Evolutionary conservation across 1,140 invertebrate genomes (phyloP).

Genomic region (Euglossa dilemma): DNA sequence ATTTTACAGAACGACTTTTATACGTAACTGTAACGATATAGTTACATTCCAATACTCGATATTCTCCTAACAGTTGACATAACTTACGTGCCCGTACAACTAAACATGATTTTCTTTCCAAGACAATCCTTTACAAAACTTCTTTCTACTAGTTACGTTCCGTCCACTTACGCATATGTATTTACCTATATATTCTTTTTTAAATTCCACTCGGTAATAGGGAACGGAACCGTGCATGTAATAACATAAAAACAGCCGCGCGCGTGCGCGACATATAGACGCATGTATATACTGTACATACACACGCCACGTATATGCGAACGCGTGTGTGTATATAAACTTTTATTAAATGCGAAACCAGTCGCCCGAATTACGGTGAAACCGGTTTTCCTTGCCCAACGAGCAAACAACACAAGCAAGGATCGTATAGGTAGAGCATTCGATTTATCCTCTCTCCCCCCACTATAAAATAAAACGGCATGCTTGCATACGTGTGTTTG

Average conservation of each 20-base stretch:
- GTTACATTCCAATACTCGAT: background rate
- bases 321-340: slow-evolving; percentile 11
- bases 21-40: too few species aligned
- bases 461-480: background rate
- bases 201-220: slow-evolving; percentile 32
- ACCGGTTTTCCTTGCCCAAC: slow-evolving; percentile 69
- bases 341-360: slow-evolving; percentile 78
- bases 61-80: too few species aligned
- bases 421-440: slow-evolving; percentile 17
- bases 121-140: too few species aligned
- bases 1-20: background rate
- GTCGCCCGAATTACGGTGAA: slow-evolving; percentile 68
- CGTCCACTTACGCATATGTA: too few species aligned
- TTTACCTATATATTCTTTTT: background rate
- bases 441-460: slow-evolving; percentile 16
- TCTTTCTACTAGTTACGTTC: too few species aligned
- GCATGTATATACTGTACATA: too few species aligned
- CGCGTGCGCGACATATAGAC: too few species aligned
- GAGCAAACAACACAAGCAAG: slow-evolving; percentile 10
- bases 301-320: background rate
- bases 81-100: too few species aligned
- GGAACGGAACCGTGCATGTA: slow-evolving; percentile 62
- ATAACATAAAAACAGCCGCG: background rate
- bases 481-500: background rate
- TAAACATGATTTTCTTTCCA: too few species aligned